Base-by-base conservation (phyloP, 2,888 invertebrate genomes). In the Eilema depressum region DNA sequence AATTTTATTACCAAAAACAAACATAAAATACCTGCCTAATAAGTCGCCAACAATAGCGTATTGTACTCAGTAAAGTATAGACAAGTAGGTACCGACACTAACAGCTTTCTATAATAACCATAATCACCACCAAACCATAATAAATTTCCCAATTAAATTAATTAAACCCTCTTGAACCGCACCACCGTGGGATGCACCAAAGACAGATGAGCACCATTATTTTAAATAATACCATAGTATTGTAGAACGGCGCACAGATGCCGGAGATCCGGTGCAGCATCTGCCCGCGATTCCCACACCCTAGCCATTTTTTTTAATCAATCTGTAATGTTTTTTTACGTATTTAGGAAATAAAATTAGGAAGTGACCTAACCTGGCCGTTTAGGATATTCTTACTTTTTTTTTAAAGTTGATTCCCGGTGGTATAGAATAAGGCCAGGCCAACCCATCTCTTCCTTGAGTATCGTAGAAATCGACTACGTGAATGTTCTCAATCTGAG, bases 231-330 rank as follows among this genome's bases (percentile, higher is more conserved):
- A 61, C 65, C 28, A 59, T 33, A 57, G 63, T 60, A 72, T 72
- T 69, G 68, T 69, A 63, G 47, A 69, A 57, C 53, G 20, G 26
- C 60, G 26, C 76, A 74, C 91, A 92, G 84, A 92, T 91, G 91
- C 85, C 86, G 79, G 70, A 84, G 88, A 86, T 88, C 87, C 88
- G 86, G 85, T 77, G 68, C 70, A 68, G 86, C 93, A 93, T 93
- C 93, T 94, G 94, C 82, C 87, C 82, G 82, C 79, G 74, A 83
- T 94, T 94, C 94, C 92, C 94, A 94, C 93, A 93, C 89, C 85
- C 75, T 72, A 76, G 77, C 57, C 69, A 73, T 83, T 88, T 88
- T 86, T 88, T 86, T 87, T 84, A 67, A 74, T 76, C 73, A 75
- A 69, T 70, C n/a, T 68, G 23, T 56, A 23, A 62, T 26, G 66